These are phyloP conservation scores for Pitangus sulphuratus DNA, from an alignment of 2,797 vertebrate genomes.

Conservation along the genomic window DNA sequence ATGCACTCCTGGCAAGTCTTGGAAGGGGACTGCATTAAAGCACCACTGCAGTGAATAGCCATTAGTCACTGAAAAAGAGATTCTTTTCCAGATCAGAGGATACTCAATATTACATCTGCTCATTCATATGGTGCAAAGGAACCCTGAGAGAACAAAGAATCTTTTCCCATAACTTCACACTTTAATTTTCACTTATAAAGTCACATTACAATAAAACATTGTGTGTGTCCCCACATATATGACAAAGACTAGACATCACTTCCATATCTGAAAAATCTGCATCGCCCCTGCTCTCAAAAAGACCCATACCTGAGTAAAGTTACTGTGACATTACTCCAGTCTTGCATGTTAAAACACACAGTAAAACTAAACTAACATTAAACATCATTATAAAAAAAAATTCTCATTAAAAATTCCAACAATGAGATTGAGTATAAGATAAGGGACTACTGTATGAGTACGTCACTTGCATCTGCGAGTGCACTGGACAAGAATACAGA, in stretches of 20 bases:
- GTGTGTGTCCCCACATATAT: not conserved
- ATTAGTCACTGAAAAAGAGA: not conserved
- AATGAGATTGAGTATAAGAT: not conserved
- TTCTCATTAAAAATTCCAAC: not conserved
- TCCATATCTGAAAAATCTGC: not conserved
- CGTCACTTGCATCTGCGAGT: not conserved
- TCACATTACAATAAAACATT: not conserved
- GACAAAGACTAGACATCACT: not conserved
- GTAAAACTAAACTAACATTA: not conserved
- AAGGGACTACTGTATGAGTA: not conserved
- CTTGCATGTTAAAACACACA: not conserved
- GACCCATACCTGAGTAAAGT: not conserved
- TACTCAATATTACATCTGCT: not conserved
- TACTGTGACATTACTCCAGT: not conserved
- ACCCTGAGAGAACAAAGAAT: not conserved
- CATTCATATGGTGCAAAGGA: not conserved
- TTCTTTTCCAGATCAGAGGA: not conserved
- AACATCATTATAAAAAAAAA: not conserved
- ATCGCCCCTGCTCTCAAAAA: not conserved
- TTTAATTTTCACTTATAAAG: not conserved
- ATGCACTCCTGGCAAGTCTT: not conserved
- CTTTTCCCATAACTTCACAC: not conserved
- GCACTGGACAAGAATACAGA: rapidly evolving
- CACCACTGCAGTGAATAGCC: rapidly evolving
- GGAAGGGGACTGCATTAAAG: not conserved